phyloP scores from a whole-genome alignment of 2,797 vertebrate species.

The Neosilurus hyrtlii region DNA sequence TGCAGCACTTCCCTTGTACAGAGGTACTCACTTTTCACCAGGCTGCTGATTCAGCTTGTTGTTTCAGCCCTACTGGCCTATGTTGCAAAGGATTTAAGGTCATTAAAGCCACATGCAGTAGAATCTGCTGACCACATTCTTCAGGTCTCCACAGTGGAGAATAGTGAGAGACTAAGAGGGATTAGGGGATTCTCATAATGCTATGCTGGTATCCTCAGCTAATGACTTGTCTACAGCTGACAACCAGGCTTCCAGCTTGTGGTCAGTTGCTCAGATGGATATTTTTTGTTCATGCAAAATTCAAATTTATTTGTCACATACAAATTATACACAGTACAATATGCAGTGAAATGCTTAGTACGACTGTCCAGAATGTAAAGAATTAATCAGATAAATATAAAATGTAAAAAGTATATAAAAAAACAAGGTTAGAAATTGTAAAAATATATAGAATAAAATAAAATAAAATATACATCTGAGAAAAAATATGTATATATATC shows the following conservation, averaged over 20 bases:
- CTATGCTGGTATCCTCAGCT: conserved; percentile 7
- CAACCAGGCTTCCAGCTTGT: conserved; percentile 22
- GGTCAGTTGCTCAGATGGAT: conserved; percentile 6
- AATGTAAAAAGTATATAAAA: no score
- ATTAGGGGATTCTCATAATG: conserved; percentile 11
- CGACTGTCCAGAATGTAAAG: no score
- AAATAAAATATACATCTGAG: no score
- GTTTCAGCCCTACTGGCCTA: conserved; percentile 2
- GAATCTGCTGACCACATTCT: conserved; percentile 18
- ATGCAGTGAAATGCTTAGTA: no score
- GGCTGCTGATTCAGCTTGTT: conserved; percentile 15
- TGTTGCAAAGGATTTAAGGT: neutral
- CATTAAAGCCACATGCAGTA: conserved; percentile 1
- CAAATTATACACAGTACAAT: no score
- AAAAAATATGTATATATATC: no score
- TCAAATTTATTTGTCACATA: no score
- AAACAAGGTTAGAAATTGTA: no score
- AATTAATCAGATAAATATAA: no score
- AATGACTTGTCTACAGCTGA: neutral
- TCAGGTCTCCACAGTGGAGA: conserved; percentile 1
- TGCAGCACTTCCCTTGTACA: neutral
- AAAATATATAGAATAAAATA: no score
- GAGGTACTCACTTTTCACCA: conserved; percentile 1
- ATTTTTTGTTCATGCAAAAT: conserved; percentile 2
- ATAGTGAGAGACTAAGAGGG: conserved; percentile 9